A percentile compares a stretch with the other conserved stretches of the same genome.
Evolutionary conservation across 2,113 vertebrate genomes (phyloP).

Genomic region (Petroica traversi): DNA sequence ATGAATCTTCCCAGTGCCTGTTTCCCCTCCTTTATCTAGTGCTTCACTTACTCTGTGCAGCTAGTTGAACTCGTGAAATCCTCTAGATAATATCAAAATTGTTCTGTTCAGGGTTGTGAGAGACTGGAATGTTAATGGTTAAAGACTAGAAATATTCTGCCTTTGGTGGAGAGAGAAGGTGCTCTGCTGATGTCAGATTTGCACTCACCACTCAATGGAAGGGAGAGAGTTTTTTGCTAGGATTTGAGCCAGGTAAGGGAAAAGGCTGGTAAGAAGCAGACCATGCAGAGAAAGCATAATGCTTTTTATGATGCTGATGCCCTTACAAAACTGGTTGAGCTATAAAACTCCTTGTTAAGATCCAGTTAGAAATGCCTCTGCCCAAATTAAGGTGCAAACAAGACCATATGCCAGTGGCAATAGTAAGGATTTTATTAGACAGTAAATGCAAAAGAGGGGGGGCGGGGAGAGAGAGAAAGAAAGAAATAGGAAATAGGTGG

Average conservation of each 20-base stretch:
- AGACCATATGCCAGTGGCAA: too few species aligned
- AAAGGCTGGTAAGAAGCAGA: neutral
- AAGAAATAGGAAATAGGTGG: too few species aligned
- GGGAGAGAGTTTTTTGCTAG: neutral
- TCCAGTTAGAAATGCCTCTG: too few species aligned
- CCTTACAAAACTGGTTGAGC: neutral
- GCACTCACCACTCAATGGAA: neutral
- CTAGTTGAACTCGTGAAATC: too few species aligned
- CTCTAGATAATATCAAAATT: too few species aligned
- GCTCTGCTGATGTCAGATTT: neutral
- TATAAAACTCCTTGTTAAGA: neutral
- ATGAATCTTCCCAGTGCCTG: neutral
- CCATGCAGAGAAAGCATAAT: neutral
- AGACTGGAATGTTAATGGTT: neutral
- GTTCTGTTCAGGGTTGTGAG: neutral
- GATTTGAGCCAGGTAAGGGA: neutral
- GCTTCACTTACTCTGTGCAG: neutral
- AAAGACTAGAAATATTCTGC: neutral
- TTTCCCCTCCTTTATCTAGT: neutral
- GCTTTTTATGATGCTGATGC: neutral
- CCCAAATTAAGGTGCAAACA: too few species aligned
- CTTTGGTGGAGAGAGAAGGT: neutral
- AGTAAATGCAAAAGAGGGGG: too few species aligned
- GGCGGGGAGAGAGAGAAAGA: too few species aligned
- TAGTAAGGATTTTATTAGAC: too few species aligned